phyloP scores from a whole-genome alignment of 2,888 invertebrate genomes.

The Drosophila kokeensis region DNA sequence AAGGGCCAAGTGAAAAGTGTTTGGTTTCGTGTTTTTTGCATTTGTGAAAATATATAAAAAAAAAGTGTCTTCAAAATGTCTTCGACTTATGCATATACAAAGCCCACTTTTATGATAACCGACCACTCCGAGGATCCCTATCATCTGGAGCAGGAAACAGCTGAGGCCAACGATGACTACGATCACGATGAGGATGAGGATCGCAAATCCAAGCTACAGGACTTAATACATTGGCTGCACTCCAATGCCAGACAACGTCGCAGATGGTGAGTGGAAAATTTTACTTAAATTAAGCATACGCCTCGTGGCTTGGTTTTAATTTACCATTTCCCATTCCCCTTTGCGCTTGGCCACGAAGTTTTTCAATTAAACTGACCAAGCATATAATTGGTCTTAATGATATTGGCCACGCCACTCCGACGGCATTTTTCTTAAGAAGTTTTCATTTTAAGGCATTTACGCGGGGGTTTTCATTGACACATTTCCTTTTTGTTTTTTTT shows the following conservation, averaged over 20 bases:
- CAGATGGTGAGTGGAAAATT: constrained; percentile 65
- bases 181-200: constrained; percentile 66
- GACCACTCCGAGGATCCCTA: constrained; percentile 70
- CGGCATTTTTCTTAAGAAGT: constrained; percentile 13
- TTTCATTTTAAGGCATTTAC: constrained; percentile 22
- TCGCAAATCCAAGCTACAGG: constrained; percentile 74
- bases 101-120: constrained; percentile 69
- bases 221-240: constrained; percentile 79
- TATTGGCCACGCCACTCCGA: not conserved
- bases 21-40: not conserved
- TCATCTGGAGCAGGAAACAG: constrained; percentile 28
- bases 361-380: constrained; percentile 45
- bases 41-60: not conserved
- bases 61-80: constrained; percentile 49
- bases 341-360: constrained; percentile 27
- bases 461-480: not conserved
- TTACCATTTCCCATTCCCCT: not conserved
- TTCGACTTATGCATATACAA: constrained; percentile 52
- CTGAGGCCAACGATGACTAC: constrained; percentile 36
- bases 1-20: constrained; percentile 8
- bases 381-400: constrained; percentile 43
- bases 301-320: constrained; percentile 15
- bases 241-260: constrained; percentile 65
- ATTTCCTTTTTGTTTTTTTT: not conserved
- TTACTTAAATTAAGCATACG: constrained; percentile 49